Conservation (phyloP, 2,797 vertebrate genomes). For the Fundulus diaphanus region DNA sequence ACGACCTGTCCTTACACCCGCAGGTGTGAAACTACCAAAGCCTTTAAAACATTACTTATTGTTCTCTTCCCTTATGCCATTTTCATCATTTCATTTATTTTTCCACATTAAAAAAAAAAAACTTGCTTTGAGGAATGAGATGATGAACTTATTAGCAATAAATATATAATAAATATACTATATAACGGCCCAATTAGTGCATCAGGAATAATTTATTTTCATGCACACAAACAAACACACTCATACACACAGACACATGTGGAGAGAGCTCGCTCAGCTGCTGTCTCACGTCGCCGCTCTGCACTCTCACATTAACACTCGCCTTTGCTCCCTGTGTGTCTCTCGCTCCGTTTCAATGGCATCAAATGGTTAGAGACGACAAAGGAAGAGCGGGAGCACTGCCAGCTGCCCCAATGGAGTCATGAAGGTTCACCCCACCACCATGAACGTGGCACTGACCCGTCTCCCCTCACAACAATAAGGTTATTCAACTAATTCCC, state of each 20-base stretch:
- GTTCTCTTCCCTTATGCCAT: constrained; percentile 24
- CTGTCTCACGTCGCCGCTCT: constrained; percentile 80
- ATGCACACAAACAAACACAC: constrained; percentile 41
- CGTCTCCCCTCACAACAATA: constrained; percentile 47
- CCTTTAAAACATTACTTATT: constrained; percentile 61
- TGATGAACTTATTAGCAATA: constrained; percentile 51
- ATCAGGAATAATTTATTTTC: constrained; percentile 54
- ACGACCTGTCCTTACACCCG: constrained; percentile 83
- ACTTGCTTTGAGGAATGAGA: constrained; percentile 37
- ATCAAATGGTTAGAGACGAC: constrained; percentile 74
- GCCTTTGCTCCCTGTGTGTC: constrained; percentile 63
- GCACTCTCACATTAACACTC: constrained; percentile 74
- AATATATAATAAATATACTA: constrained; percentile 54
- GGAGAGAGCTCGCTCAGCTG: constrained; percentile 65
- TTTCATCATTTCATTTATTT: constrained; percentile 8
- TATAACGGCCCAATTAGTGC: constrained; percentile 17
- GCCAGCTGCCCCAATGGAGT: constrained; percentile 74
- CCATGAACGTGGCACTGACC: constrained; percentile 70
- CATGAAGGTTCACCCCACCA: constrained; percentile 41
- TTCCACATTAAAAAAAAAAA: constrained; percentile 20
- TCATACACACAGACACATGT: constrained; percentile 17
- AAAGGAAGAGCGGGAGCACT: constrained; percentile 74
- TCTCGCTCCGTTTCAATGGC: constrained; percentile 73
- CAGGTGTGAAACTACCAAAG: constrained; percentile 84
- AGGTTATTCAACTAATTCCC: constrained; percentile 61